Evolutionary conservation across 1,140 invertebrate species (phyloP), one percentile per base, ranked within the genome.

Genomic region (Wiebesia pumilae): DNA sequence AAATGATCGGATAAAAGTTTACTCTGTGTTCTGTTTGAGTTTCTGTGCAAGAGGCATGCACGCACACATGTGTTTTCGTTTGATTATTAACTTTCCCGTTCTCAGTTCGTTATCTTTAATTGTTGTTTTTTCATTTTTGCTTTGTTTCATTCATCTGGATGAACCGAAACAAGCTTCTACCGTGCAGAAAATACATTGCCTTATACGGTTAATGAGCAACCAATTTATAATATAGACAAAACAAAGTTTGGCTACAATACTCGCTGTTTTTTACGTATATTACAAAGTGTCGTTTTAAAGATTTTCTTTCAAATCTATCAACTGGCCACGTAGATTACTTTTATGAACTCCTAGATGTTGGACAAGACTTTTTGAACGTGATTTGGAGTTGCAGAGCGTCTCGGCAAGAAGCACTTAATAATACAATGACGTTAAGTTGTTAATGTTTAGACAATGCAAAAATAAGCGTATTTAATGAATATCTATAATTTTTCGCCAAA

Each of bases 1-100:
- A 79, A 79, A 79, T 79, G 58, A 79, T 79, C 51, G 47, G 51
- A 79, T 79, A 54, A 58, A 79, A 54, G 51, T 47, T 51, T 58
- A 21, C 30, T 58, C 10, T 75, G 24, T 1, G 3, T n/a, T n/a
- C n/a, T 30, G 4, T 77, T 77, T 43, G 35, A 77, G 21, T 77
- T 47, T 10, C 6, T 43, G 27, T 33, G 38, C 21, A 30, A 77
- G 73, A 77, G 14, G 0, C 51, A 80, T 33, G n/a, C 47, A 30
- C 30, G 9, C 19, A 14, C 24, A 14, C 6, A 73, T 69, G 73
- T 86, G 4, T 77, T 71, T 86, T 73, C 78, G 33, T 54, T 73
- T 27, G 38, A 38, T 54, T 14, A 12, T 35, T 79, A 27, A 12
- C 30, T 58, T 24, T 21, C 27, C 19, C 19, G 38, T 19, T 75